A percentile compares a stretch with the other conserved stretches of the same genome.
phyloP scores from a whole-genome alignment of 2,888 invertebrate genomes.

The Serripes groenlandicus region DNA sequence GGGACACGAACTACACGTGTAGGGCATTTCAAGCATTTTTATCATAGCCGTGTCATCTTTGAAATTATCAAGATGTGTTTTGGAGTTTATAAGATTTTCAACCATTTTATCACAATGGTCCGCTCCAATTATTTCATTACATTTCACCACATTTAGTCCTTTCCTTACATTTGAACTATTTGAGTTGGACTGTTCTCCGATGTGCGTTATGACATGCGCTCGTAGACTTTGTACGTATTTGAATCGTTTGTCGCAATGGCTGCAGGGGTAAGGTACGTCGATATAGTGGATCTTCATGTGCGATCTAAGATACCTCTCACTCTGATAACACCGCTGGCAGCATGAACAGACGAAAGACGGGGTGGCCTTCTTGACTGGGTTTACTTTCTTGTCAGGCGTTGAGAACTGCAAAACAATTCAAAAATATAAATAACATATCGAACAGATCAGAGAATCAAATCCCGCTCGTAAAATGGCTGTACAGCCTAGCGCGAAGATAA shows the following conservation, averaged over 20 bases:
- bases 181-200: constrained; percentile 24
- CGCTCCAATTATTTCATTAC: neutral
- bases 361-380: neutral
- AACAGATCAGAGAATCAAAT: too few species aligned
- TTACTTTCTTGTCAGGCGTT: neutral
- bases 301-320: constrained; percentile 23
- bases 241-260: constrained; percentile 52
- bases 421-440: too few species aligned
- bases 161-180: neutral
- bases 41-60: neutral
- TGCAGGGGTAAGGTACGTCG: constrained; percentile 35
- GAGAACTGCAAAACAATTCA: constrained; percentile 22
- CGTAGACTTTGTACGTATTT: constrained; percentile 36
- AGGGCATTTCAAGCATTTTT: constrained; percentile 17
- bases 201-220: constrained; percentile 48
- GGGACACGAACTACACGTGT: constrained; percentile 45
- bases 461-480: too few species aligned
- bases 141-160: neutral
- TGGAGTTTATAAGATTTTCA: neutral
- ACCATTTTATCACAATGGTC: neutral
- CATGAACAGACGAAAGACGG: constrained; percentile 17
- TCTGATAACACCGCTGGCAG: constrained; percentile 42
- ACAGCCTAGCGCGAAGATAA: too few species aligned
- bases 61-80: neutral
- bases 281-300: constrained; percentile 48